Conservation (phyloP, 2,888 invertebrate species). For the Arrhopalites spinosus region DNA sequence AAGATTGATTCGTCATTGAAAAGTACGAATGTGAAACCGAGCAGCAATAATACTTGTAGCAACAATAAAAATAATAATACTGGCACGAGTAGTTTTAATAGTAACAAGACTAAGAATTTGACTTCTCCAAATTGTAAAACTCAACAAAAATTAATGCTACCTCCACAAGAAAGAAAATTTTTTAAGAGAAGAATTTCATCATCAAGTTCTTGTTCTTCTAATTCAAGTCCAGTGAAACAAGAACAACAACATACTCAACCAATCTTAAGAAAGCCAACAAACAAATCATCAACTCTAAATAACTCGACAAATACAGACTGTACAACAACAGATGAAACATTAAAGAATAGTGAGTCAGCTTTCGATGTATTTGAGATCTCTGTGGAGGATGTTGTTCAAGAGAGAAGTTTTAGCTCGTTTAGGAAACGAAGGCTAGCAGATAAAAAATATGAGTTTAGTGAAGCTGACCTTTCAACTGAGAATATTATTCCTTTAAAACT, state of each 20-base stretch:
- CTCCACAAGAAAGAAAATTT: conserved; percentile 44
- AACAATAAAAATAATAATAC: background rate
- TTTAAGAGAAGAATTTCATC: conserved; percentile 30
- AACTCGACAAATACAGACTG: background rate
- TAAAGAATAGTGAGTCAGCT: conserved; percentile 2
- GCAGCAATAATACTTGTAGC: background rate
- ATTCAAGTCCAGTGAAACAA: conserved; percentile 19
- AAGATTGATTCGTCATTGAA: background rate
- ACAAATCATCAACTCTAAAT: conserved; percentile 6
- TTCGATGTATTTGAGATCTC: conserved; percentile 40
- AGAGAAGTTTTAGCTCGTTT: conserved; percentile 43
- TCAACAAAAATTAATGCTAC: conserved; percentile 40
- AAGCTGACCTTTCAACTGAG: conserved; percentile 60
- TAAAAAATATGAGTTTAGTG: conserved; percentile 89
- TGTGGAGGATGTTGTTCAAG: conserved; percentile 38
- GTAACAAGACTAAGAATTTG: background rate
- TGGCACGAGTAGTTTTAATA: background rate
- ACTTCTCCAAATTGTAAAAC: too few relatives aligned
- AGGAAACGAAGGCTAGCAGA: conserved; percentile 83
- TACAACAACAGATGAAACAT: background rate
- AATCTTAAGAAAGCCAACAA: background rate
- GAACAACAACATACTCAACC: background rate
- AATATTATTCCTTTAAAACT: conserved; percentile 64
- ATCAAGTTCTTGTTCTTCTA: conserved; percentile 6
- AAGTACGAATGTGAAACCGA: background rate